Evolutionary conservation across 2,113 vertebrate species (phyloP).

Genomic region (Ia io): DNA sequence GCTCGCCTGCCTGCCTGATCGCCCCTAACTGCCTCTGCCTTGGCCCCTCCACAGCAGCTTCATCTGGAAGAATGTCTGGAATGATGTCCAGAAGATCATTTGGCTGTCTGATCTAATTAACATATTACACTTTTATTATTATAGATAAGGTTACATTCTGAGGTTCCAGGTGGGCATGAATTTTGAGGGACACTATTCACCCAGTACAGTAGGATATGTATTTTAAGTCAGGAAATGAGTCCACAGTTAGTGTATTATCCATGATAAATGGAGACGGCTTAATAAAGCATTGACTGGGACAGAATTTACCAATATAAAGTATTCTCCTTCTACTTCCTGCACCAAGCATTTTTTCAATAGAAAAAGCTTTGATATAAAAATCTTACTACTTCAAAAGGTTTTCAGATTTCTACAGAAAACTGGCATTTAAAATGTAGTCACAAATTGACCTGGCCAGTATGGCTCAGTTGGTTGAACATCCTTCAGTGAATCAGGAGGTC

Average conservation of each 20-base stretch:
- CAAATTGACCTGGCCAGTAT: background rate
- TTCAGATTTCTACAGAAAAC: background rate
- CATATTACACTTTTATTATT: no score
- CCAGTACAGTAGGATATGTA: background rate
- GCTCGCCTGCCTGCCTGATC: no score
- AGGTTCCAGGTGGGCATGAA: background rate
- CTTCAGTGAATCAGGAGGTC: no score
- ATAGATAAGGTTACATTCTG: background rate
- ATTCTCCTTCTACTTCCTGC: background rate
- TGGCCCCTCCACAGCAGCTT: no score
- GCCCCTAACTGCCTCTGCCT: no score
- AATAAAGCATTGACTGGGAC: background rate
- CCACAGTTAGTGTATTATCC: background rate
- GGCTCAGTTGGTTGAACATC: no score
- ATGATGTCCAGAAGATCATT: no score
- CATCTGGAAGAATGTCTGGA: no score
- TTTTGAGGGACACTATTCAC: background rate
- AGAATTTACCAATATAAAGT: background rate
- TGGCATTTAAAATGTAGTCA: background rate
- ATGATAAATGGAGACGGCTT: background rate
- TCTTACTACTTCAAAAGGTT: background rate
- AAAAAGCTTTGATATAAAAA: background rate
- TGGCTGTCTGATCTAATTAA: no score
- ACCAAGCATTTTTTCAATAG: background rate
- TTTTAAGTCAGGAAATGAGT: background rate